Evolutionary conservation across 2,888 invertebrate genomes (phyloP).

Genomic region (Apoderus coryli): DNA sequence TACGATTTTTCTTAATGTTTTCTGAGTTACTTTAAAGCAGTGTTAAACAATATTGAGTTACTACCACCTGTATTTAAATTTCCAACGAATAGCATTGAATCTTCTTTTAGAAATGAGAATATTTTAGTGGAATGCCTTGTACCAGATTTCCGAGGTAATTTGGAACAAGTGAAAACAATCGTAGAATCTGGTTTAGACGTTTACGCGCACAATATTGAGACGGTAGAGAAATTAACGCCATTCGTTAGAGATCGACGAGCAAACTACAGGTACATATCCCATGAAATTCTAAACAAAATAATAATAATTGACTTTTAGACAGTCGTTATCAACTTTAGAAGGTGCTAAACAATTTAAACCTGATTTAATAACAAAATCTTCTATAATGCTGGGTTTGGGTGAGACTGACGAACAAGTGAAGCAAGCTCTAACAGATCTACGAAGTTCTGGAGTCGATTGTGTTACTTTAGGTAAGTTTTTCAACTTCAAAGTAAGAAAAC

Average conservation of each 20-base stretch:
- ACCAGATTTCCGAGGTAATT: slow-evolving; percentile 86
- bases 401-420: slow-evolving; percentile 80
- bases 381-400: slow-evolving; percentile 93
- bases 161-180: slow-evolving; percentile 56
- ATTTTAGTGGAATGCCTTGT: slow-evolving; percentile 93
- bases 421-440: slow-evolving; percentile 75
- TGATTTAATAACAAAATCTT: slow-evolving; percentile 86
- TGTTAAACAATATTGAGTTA: slow-evolving; percentile 4
- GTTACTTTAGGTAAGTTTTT: too few relatives aligned
- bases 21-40: slow-evolving; percentile 22
- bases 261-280: slow-evolving; percentile 50
- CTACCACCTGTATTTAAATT: neutral
- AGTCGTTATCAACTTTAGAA: slow-evolving; percentile 70
- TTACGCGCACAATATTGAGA: slow-evolving; percentile 97
- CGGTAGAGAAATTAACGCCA: slow-evolving; percentile 80
- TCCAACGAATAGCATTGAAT: neutral
- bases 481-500: too few relatives aligned
- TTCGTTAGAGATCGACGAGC: slow-evolving; percentile 90
- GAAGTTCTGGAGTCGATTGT: slow-evolving; percentile 77
- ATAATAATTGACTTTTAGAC: slow-evolving; percentile 34
- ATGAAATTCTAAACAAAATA: slow-evolving; percentile 3
- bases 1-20: slow-evolving; percentile 30
- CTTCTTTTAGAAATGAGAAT: slow-evolving; percentile 47
- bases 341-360: slow-evolving; percentile 70
- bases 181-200: slow-evolving; percentile 82